Percentiles rank a stretch among this genome's conserved stretches.
Conservation (phyloP, 2,113 vertebrate species). For the Tachysurus vachellii region DNA sequence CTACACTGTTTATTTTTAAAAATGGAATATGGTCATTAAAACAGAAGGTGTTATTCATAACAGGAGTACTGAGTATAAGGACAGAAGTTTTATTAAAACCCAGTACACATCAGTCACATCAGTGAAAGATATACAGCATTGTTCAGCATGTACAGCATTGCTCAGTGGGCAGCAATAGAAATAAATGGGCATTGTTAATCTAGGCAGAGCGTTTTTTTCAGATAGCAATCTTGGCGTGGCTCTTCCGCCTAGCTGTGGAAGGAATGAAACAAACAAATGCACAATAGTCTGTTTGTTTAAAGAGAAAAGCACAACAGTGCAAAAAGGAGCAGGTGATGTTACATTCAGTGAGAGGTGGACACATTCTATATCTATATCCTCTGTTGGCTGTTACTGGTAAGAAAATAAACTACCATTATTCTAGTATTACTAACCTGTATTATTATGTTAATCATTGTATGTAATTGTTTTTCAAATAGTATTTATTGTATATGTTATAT, state of each 20-base stretch:
- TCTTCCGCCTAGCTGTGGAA: conserved; percentile 38
- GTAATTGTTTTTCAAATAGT: neutral
- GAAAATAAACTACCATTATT: neutral
- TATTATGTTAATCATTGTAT: neutral
- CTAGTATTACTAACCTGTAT: neutral
- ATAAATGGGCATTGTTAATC: conserved; percentile 4
- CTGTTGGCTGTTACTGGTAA: neutral
- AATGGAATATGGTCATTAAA: neutral
- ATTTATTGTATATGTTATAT: neutral
- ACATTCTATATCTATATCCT: neutral
- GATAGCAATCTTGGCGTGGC: conserved; percentile 3
- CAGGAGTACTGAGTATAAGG: neutral
- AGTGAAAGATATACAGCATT: neutral
- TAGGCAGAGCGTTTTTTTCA: conserved; percentile 30
- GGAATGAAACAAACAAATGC: conserved; percentile 1
- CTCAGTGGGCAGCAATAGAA: neutral
- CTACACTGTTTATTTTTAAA: neutral
- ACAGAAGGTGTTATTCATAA: neutral
- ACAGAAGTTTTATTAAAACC: neutral
- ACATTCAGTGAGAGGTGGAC: conserved; percentile 1
- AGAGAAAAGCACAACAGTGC: conserved; percentile 9
- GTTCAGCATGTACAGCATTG: conserved; percentile 6
- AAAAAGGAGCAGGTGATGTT: neutral
- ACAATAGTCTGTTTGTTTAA: conserved; percentile 48
- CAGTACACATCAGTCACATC: neutral